phyloP scores from a whole-genome alignment of 2,113 vertebrate genomes.

The Chloebia gouldiae region DNA sequence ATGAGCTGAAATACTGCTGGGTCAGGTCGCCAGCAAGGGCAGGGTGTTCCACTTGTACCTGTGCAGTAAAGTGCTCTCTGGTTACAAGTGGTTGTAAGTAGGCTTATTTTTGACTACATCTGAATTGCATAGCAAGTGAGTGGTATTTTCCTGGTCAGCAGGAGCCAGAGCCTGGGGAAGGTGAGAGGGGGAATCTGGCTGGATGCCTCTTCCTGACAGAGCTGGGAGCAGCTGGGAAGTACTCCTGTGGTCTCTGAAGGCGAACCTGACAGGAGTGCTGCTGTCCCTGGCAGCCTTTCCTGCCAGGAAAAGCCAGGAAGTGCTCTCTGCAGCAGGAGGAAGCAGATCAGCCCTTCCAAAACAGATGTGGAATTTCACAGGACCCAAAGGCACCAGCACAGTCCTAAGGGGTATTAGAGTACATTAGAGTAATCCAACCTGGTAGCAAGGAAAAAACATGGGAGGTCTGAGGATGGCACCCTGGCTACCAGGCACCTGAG shows the following conservation, averaged over 20 bases:
- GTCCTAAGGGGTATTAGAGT: neutral
- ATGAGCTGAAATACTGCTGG: neutral
- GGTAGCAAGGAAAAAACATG: neutral
- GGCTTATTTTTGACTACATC: neutral
- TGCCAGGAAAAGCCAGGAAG: neutral
- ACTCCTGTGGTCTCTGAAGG: rapidly evolving
- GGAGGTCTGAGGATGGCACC: neutral
- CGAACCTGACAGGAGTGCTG: neutral
- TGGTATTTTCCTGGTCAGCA: neutral
- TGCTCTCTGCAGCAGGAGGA: neutral
- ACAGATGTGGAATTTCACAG: neutral
- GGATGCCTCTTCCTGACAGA: neutral
- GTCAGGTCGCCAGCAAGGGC: neutral
- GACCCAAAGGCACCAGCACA: neutral
- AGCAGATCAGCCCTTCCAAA: neutral
- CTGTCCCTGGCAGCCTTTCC: neutral
- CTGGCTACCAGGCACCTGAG: neutral
- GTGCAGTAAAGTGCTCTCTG: neutral
- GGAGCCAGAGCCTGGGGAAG: neutral
- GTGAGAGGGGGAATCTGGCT: neutral
- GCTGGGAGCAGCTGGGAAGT: neutral
- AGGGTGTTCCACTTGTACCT: neutral
- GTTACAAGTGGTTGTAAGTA: neutral
- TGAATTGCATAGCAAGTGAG: neutral
- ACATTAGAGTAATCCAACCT: neutral